phyloP scores from a whole-genome alignment of 2,797 vertebrate species.

The Sphenopsis melanotis region DNA sequence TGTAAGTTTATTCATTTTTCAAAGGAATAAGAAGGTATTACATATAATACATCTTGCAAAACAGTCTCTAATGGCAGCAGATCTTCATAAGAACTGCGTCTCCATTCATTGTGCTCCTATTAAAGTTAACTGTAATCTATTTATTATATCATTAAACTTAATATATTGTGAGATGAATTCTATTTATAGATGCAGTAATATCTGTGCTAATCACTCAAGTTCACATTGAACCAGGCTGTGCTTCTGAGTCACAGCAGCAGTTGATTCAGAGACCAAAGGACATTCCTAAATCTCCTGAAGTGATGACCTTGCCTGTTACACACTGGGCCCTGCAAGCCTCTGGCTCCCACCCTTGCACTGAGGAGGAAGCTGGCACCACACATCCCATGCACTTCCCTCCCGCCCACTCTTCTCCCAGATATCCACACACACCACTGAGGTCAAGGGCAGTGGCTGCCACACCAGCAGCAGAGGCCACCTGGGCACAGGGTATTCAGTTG shows the following conservation, averaged over 20 bases:
- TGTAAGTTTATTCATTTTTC: background rate
- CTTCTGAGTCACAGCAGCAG: background rate
- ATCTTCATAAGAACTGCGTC: background rate
- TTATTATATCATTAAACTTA: conserved; percentile 65
- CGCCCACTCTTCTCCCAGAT: background rate
- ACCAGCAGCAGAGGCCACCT: background rate
- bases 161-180: conserved; percentile 50
- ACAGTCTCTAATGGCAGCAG: background rate
- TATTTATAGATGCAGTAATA: conserved; percentile 52
- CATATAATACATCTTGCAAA: background rate
- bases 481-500: background rate
- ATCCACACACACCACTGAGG: background rate
- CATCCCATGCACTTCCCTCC: background rate
- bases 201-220: conserved; percentile 35
- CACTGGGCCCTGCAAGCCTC: accelerated
- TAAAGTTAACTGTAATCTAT: conserved; percentile 61
- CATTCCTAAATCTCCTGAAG: background rate
- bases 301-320: background rate
- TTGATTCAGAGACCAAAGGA: background rate
- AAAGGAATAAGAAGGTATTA: background rate
- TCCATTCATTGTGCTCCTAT: conserved; percentile 42
- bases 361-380: background rate
- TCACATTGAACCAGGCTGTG: background rate
- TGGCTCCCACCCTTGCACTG: background rate
- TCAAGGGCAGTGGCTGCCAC: background rate